Evolutionary conservation across 2,888 invertebrate genomes (phyloP).

Genomic region (Coelogynopora nodosa): DNA sequence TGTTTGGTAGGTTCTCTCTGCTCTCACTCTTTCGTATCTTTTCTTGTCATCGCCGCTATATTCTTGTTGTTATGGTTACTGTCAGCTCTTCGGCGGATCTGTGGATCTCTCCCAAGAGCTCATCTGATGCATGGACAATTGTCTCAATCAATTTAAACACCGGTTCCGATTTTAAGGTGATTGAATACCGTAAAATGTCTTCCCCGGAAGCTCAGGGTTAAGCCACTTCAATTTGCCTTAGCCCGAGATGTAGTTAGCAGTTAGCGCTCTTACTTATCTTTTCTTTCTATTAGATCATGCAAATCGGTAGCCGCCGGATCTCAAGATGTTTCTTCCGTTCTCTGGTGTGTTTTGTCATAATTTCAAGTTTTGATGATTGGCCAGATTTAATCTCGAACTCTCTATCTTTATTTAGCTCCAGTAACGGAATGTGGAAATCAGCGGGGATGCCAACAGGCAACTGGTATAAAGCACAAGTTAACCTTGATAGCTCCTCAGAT

Average conservation of each 20-base stretch:
- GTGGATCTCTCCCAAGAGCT: background rate
- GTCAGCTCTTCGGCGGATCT: background rate
- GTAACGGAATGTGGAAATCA: background rate
- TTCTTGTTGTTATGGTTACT: background rate
- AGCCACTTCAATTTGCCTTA: too few species aligned
- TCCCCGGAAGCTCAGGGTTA: too few species aligned
- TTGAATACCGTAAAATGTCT: background rate
- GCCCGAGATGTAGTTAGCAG: too few species aligned
- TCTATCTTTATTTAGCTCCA: background rate
- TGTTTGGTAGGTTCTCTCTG: too few species aligned
- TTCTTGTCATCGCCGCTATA: too few species aligned
- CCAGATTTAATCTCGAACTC: background rate
- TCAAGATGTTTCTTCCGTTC: background rate
- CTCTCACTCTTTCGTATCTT: too few species aligned
- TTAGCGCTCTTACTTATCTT: too few species aligned
- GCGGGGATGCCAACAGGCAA: background rate
- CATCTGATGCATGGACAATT: background rate
- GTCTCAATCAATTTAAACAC: constrained; percentile 15
- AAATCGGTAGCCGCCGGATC: background rate
- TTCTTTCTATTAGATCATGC: background rate
- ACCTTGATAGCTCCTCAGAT: constrained; percentile 37
- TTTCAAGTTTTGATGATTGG: background rate
- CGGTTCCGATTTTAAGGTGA: constrained; percentile 35
- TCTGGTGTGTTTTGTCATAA: background rate
- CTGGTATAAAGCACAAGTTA: constrained; percentile 12